Evolutionary conservation across 1,140 invertebrate genomes (phyloP), one percentile per base, ranked within the genome.

Genomic region (Drosophila kurseongensis): DNA sequence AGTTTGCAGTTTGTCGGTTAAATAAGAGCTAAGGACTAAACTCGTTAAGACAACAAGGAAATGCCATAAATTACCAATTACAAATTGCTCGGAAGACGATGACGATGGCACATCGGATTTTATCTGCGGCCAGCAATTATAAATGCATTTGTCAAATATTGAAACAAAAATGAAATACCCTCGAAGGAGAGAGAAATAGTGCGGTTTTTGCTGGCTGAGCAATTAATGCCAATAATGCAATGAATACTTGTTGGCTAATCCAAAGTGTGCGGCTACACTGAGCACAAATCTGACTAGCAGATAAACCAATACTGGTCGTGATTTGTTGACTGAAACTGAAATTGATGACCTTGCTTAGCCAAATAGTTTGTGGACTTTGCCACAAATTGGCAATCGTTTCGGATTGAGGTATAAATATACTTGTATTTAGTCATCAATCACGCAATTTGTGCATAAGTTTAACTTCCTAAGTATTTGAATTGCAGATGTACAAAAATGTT

Each of bases 111-210:
- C 9, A 58, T 36, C 14, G 42, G 58, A 76, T 72, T 79, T 82
- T 75, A 88, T 69, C 60, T 79, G 83, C 63, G 75, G 60, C 62
- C 12, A 52, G 75, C 84, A 88, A 88, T 88, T 88, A 88, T 89
- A 89, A 88, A 88, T 77, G 71, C 79, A 89, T 88, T 88, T 89
- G 76, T 83, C 84, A 88, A 83, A 79, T 66, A 84, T 61, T 78
- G 42, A 68, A 58, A 77, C 57, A 71, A 71, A 75, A 66, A 42
- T 80, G 74, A 67, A 73, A 72, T 80, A 80, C 55, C 32, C 10
- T 29, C 32, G 38, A 51, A 51, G 66, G 23, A 62, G 18, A 56
- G 29, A 62, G 18, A 56, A 38, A 67, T 78, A 65, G 58, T 57
- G 73, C 51, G 68, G 68, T 76, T 75, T 63, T 75, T 66, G 68